A percentile compares a stretch with the other conserved stretches of the same genome.
Evolutionary conservation across 2,113 vertebrate species (phyloP).

Genomic region (Podiceps cristatus): DNA sequence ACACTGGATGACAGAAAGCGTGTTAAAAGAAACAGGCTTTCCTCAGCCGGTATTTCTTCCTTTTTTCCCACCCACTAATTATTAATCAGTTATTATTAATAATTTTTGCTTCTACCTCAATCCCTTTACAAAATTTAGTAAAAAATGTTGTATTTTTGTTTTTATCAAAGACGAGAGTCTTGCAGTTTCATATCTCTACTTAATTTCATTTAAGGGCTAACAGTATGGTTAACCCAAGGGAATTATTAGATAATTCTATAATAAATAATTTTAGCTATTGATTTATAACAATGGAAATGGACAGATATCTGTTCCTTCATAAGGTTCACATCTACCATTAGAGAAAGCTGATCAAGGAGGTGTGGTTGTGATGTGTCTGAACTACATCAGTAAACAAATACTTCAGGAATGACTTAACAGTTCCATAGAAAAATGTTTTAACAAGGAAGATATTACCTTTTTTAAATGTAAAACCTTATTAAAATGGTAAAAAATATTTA

Average conservation of each 20-base stretch:
- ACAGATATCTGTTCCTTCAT: background rate
- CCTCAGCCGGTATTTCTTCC: constrained; percentile 15
- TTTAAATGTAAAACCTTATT: background rate
- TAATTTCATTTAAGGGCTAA: background rate
- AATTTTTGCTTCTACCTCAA: constrained; percentile 31
- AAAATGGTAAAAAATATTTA: background rate
- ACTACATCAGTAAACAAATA: background rate
- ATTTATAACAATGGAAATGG: background rate
- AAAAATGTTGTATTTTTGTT: background rate
- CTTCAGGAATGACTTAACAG: background rate
- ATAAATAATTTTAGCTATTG: background rate
- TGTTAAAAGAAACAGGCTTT: background rate
- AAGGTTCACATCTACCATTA: background rate
- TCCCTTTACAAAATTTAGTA: constrained; percentile 6
- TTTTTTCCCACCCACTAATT: constrained; percentile 11
- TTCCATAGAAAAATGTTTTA: background rate
- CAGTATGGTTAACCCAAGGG: background rate
- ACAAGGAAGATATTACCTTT: background rate
- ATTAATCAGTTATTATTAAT: background rate
- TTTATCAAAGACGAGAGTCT: background rate
- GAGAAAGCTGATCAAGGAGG: background rate
- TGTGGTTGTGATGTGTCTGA: background rate
- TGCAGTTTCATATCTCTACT: background rate
- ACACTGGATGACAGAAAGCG: background rate
- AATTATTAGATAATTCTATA: background rate